Evolutionary conservation across 2,797 vertebrate genomes (phyloP).

Genomic region (Scyliorhinus canicula): DNA sequence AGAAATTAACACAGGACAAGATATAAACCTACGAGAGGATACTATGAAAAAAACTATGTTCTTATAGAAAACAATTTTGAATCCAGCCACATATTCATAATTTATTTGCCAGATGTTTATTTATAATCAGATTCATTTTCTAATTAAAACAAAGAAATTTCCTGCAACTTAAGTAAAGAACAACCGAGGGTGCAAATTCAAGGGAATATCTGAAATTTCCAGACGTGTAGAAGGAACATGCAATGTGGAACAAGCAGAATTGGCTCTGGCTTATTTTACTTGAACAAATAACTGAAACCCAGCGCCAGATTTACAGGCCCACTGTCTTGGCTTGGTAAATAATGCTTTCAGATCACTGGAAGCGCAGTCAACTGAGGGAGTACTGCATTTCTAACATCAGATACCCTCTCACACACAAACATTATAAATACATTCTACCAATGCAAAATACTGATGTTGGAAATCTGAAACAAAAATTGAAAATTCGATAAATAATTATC

Average conservation of each 20-base stretch:
- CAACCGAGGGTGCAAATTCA: neutral
- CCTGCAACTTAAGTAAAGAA: neutral
- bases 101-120: neutral
- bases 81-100: neutral
- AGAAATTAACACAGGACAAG: neutral
- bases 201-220: neutral
- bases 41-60: neutral
- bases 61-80: neutral
- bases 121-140: neutral
- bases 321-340: neutral
- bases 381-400: neutral
- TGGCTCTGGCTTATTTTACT: neutral
- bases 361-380: neutral
- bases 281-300: neutral
- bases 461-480: neutral
- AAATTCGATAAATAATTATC: neutral
- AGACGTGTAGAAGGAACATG: neutral
- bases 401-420: neutral
- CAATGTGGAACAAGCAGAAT: neutral
- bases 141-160: neutral
- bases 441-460: neutral
- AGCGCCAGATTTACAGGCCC: neutral
- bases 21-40: neutral
- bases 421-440: neutral
- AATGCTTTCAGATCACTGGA: neutral